Evolutionary conservation across 2,113 vertebrate species (phyloP).

Genomic region (Coreoperca whiteheadi): DNA sequence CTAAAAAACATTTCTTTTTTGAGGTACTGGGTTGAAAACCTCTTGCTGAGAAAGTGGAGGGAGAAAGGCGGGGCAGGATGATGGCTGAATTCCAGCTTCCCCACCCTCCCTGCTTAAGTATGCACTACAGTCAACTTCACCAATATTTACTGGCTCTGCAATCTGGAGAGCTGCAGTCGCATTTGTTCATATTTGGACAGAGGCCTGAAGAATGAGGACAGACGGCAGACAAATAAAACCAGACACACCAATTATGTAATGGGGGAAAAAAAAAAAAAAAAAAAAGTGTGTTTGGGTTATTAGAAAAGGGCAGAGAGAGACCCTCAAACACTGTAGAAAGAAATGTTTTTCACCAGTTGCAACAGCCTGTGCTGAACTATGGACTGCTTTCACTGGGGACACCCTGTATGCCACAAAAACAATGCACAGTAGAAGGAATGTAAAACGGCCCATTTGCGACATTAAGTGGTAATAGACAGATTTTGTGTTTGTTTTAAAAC

Average conservation of each 20-base stretch:
- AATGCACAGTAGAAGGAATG: slow-evolving; percentile 1
- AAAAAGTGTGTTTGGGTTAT: slow-evolving; percentile 11
- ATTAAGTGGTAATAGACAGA: background rate
- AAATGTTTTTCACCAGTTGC: slow-evolving; percentile 36
- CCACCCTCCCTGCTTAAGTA: slow-evolving; percentile 16
- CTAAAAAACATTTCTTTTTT: slow-evolving; percentile 7
- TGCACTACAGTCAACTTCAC: background rate
- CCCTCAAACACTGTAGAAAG: slow-evolving; percentile 51
- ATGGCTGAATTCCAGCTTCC: slow-evolving; percentile 23
- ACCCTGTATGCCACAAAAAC: slow-evolving; percentile 57
- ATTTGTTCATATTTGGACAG: slow-evolving; percentile 32
- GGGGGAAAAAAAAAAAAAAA: background rate
- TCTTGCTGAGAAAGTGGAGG: slow-evolving; percentile 23
- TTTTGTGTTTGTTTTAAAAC: no score
- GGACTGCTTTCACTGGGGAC: slow-evolving; percentile 32
- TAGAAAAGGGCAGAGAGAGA: slow-evolving; percentile 45
- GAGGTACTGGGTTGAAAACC: slow-evolving; percentile 44
- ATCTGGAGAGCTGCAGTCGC: slow-evolving; percentile 10
- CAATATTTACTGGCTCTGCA: slow-evolving; percentile 15
- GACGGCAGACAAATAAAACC: slow-evolving; percentile 35
- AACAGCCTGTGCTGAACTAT: slow-evolving; percentile 34
- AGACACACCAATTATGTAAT: slow-evolving; percentile 30
- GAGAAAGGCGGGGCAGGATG: background rate
- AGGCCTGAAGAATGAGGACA: slow-evolving; percentile 30
- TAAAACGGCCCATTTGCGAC: background rate